Conservation (phyloP, 1,140 invertebrate genomes). For the Leptopilina clavipes region DNA sequence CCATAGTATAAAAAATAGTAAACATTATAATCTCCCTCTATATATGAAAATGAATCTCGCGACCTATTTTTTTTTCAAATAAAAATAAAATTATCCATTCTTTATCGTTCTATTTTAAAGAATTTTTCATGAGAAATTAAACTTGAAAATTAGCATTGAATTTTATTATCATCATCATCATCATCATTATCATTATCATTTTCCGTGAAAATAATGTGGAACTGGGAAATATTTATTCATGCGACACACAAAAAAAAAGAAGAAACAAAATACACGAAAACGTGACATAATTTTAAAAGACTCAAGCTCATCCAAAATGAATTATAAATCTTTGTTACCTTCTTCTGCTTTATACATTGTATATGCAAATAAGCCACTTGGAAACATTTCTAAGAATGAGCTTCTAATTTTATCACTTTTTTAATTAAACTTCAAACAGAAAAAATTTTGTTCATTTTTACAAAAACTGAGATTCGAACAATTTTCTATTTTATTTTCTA, state of each 20-base stretch:
- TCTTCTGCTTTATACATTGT: neutral
- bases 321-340: conserved; percentile 10
- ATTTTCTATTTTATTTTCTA: no score
- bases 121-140: no score
- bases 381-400: conserved; percentile 5
- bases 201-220: neutral
- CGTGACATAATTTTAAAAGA: conserved; percentile 8
- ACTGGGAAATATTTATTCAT: neutral
- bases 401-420: conserved; percentile 17
- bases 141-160: no score
- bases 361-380: conserved; percentile 19
- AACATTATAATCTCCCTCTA: no score
- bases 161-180: no score
- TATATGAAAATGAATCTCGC: no score
- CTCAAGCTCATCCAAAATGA: neutral
- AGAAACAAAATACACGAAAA: neutral
- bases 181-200: no score
- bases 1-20: no score
- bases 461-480: neutral
- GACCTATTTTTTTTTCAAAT: no score
- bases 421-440: neutral
- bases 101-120: no score
- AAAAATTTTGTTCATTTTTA: neutral
- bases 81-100: no score
- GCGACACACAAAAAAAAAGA: neutral